Conservation (phyloP, 2,888 invertebrate genomes). For the Anoplius nigerrimus region DNA sequence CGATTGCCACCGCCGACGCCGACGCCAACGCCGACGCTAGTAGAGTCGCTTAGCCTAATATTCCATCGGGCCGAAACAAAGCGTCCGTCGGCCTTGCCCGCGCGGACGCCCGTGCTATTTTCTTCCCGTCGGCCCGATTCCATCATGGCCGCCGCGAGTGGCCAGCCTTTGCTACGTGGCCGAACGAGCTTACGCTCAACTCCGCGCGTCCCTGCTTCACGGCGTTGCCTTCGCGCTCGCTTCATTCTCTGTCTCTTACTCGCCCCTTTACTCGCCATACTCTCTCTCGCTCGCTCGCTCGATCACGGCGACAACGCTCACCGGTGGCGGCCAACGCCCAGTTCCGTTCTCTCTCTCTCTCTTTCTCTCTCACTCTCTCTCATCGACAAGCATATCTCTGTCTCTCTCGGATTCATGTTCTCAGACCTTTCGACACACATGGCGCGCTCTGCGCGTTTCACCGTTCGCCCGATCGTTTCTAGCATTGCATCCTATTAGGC, state of each 20-base stretch:
- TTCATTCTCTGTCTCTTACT: too few relatives aligned
- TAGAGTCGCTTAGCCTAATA: background rate
- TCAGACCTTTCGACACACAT: background rate
- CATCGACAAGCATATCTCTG: background rate
- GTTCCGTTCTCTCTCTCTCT: slow-evolving; percentile 1
- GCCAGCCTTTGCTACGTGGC: slow-evolving; percentile 45
- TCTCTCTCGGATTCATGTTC: too few relatives aligned
- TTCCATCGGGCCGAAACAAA: slow-evolving; percentile 32
- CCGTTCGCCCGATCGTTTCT: background rate
- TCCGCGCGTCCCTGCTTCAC: too few relatives aligned
- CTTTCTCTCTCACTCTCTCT: background rate
- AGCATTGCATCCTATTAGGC: too few relatives aligned
- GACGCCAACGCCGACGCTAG: slow-evolving; percentile 2
- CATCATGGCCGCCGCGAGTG: slow-evolving; percentile 58
- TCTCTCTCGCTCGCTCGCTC: background rate
- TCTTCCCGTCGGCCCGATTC: slow-evolving; percentile 43
- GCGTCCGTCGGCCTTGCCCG: slow-evolving; percentile 29
- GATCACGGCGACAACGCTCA: slow-evolving; percentile 2
- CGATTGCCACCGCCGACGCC: slow-evolving; percentile 7
- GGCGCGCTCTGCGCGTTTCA: background rate
- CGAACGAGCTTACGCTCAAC: too few relatives aligned
- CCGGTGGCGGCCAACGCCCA: slow-evolving; percentile 3
- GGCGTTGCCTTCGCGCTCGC: slow-evolving; percentile 9
- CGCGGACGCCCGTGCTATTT: slow-evolving; percentile 38
- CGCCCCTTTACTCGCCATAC: background rate